A percentile compares a stretch with the other conserved stretches of the same genome.
phyloP scores from a whole-genome alignment of 2,797 vertebrate species.

The Channallabes apus region DNA sequence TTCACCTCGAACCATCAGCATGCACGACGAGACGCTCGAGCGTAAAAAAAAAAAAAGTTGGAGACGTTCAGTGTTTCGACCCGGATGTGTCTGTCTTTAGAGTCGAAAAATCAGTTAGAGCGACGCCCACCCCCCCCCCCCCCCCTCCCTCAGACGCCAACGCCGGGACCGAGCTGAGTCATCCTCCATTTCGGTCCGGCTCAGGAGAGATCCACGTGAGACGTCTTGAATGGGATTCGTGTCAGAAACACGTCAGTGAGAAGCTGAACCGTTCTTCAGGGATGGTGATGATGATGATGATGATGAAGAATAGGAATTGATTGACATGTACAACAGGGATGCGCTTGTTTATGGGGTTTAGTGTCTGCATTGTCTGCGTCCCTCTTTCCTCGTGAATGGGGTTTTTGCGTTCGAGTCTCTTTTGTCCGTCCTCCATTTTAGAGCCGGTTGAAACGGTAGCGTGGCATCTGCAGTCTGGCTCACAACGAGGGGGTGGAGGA shows the following conservation, averaged over 20 bases:
- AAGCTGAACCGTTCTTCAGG: neutral
- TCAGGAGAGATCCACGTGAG: neutral
- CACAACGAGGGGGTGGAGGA: no score
- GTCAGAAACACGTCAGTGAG: neutral
- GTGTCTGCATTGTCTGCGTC: no score
- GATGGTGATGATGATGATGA: no score
- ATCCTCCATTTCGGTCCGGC: conserved; percentile 41
- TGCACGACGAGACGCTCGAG: neutral
- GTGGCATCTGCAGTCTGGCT: conserved; percentile 2
- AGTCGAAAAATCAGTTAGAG: neutral
- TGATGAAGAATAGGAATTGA: neutral
- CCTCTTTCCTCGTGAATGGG: neutral
- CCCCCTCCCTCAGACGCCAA: neutral
- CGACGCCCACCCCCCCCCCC: neutral
- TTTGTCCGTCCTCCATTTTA: conserved; percentile 39
- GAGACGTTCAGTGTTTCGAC: neutral
- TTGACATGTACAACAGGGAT: neutral
- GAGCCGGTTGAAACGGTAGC: neutral
- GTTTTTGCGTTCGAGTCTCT: neutral
- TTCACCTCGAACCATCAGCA: conserved; percentile 5
- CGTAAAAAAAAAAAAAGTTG: no score
- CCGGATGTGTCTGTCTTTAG: no score
- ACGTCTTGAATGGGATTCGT: neutral
- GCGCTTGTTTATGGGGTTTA: neutral
- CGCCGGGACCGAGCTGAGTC: conserved; percentile 64